phyloP scores from a whole-genome alignment of 2,113 vertebrate genomes.

The Paraplagusia blochii region DNA sequence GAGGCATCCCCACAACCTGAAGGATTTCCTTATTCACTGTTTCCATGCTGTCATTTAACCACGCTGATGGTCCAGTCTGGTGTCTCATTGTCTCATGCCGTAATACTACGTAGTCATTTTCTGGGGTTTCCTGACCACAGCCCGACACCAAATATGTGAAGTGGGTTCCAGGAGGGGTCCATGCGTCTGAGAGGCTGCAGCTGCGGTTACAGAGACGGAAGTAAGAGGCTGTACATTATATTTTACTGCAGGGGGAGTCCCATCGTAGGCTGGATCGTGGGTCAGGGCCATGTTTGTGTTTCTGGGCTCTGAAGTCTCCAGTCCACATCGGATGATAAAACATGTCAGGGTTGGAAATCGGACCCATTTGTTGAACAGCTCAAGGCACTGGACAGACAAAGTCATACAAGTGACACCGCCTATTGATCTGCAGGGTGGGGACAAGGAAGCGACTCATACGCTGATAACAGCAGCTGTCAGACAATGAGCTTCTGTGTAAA shows the following conservation, averaged over 20 bases:
- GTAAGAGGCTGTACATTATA: slow-evolving; percentile 55
- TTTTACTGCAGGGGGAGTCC: slow-evolving; percentile 55
- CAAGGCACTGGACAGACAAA: not conserved
- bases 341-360: slow-evolving; percentile 7
- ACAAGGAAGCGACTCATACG: not conserved
- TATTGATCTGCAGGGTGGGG: not conserved
- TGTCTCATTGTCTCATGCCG: slow-evolving; percentile 58
- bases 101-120: slow-evolving; percentile 63
- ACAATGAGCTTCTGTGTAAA: not conserved
- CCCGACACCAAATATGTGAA: slow-evolving; percentile 53
- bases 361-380: slow-evolving; percentile 37
- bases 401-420: not conserved
- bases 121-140: slow-evolving; percentile 64
- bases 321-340: slow-evolving; percentile 27
- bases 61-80: slow-evolving; percentile 46
- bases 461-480: not conserved
- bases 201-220: slow-evolving; percentile 44
- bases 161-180: slow-evolving; percentile 30
- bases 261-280: slow-evolving; percentile 34
- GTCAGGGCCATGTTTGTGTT: slow-evolving; percentile 46
- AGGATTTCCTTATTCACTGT: slow-evolving; percentile 56
- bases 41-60: slow-evolving; percentile 60
- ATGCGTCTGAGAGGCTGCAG: slow-evolving; percentile 32
- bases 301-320: slow-evolving; percentile 43
- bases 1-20: slow-evolving; percentile 50